Evolutionary conservation across 2,888 invertebrate genomes (phyloP), one percentile per base, ranked within the genome.

Genomic region (Metellina segmentata): DNA sequence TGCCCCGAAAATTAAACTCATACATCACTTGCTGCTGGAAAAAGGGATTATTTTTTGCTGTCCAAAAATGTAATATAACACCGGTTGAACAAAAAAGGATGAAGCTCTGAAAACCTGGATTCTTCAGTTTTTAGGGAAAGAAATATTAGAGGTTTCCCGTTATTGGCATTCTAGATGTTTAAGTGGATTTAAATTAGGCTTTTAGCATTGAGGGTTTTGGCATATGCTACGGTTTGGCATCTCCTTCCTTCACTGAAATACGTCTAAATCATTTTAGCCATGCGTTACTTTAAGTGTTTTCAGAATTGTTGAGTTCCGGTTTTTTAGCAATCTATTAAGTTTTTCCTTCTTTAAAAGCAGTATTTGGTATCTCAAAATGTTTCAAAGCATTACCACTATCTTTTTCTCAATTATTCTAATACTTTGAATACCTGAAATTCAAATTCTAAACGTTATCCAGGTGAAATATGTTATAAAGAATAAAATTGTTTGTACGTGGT

Each of bases 1-100:
- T 83, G 82, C 79, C 49, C 61, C 20, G 71, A 53, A 90, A 90
- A 85, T 90, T 90, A 90, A 90, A 90, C 89, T 71, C 89, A 90
- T 90, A 90, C 85, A 90, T 90, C 89, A 90, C 71, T 61, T 34
- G 11, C 16, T 11, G 81, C 51, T 72, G 70, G 61, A 87, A 87
- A 69, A 75, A n/a, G 34, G 34, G 34, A 34, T n/a, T 7, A 16
- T 75, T 53, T 51, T 53, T 82, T 72, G 4, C 53, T 78, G 78
- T 13, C 61, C 19, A 79, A 79, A 79, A 79, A 49, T 61, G 79
- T 61, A 79, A 79, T 79, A 79, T 61, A 79, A 79, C 61, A 34
- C 79, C 34, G 74, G 11, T 74, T 48, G 48, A 34, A 34, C 79
- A 81, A 20, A 61, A 20, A 61, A 81, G 34, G 34, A 81, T 61